Base-by-base conservation (phyloP, 2,797 vertebrate species). In the Chiropotes sagulatus region DNA sequence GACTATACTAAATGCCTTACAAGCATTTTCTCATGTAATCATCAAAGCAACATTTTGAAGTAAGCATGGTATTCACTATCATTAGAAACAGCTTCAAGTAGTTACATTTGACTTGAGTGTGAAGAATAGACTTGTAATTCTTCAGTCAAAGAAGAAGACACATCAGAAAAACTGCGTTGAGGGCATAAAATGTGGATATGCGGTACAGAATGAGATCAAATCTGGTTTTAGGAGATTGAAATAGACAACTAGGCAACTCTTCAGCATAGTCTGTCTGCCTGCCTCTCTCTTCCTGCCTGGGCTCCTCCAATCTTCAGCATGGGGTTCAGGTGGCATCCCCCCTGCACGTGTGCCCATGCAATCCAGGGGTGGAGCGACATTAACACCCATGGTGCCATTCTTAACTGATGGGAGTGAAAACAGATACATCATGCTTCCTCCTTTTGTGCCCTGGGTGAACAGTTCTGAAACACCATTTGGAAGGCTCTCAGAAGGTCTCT, bases 11-110 rank as follows among this genome's bases (percentile, higher is more conserved):
- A 90, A 46, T 3, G 5, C 24, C 76, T 81, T 57, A 48, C 4
- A 24, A 79, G 10, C 3, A 48, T 86, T 73, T 97, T 85, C 48
- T 24, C 64, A 75, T 76, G 41, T n/a, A 50, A 93, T 83, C 13
- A 48, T n/a, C 5, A 7, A 0, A 41, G 52, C 14, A 83, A 12
- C 22, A 14, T 7, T 2, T 20, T 26, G 17, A 88, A 41, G 72
- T 46, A 78, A 88, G 41, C 24, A 36, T 5, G 7, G 24, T 46
- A 41, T 39, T 70, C 76, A 39, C 52, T 64, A 41, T 5, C 2
- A 24, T 92, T 52, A 20, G 36, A 7, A 90, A 39, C 1, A 41
- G 2, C 26, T 84, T 48, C 26, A 12, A 4, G 3, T 44, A 50
- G 33, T 22, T 90, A 5, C n/a, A 33, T 88, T 90, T 95, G 41